A percentile compares a stretch with the other conserved stretches of the same genome.
These are phyloP conservation scores for Diabrotica balteata DNA, from an alignment of 2,888 invertebrate species.

Conservation along the genomic window DNA sequence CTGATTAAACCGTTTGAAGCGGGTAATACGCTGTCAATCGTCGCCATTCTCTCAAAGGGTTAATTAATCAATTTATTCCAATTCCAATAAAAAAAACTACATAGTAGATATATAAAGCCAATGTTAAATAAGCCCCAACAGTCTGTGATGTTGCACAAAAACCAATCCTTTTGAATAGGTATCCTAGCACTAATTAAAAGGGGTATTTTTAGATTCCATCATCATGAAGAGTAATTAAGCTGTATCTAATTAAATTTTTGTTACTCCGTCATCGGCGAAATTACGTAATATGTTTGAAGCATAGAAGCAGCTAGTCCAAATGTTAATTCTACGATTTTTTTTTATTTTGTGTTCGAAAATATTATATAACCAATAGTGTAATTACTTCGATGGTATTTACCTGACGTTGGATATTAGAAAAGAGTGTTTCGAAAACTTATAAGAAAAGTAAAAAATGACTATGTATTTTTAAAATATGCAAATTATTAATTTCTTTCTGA, in stretches of 20 bases:
- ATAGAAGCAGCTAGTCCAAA: too few relatives aligned
- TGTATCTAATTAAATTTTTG: conserved; percentile 9
- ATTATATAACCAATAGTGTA: too few relatives aligned
- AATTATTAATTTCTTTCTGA: too few relatives aligned
- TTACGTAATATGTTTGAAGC: background rate
- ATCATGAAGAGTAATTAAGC: conserved; percentile 10
- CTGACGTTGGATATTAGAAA: too few relatives aligned
- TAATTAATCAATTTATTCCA: conserved; percentile 1
- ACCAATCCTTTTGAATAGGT: background rate
- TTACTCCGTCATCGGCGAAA: background rate
- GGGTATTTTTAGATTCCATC: conserved; percentile 18
- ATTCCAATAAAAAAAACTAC: background rate
- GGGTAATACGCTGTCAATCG: background rate
- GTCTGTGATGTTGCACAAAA: background rate
- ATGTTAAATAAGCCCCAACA: background rate
- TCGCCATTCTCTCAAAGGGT: conserved; percentile 3
- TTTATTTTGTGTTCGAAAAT: too few relatives aligned
- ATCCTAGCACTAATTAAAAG: conserved; percentile 15
- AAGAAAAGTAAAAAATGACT: too few relatives aligned
- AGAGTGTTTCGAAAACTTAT: too few relatives aligned
- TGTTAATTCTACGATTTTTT: too few relatives aligned
- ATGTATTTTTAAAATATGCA: too few relatives aligned
- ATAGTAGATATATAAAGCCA: too few relatives aligned
- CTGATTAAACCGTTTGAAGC: too few relatives aligned
- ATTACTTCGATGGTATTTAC: too few relatives aligned